Percentiles rank a stretch among this genome's conserved stretches.
These are phyloP conservation scores for Trochalopteron elliotii DNA, from an alignment of 2,113 vertebrate genomes.

Conservation along the genomic window DNA sequence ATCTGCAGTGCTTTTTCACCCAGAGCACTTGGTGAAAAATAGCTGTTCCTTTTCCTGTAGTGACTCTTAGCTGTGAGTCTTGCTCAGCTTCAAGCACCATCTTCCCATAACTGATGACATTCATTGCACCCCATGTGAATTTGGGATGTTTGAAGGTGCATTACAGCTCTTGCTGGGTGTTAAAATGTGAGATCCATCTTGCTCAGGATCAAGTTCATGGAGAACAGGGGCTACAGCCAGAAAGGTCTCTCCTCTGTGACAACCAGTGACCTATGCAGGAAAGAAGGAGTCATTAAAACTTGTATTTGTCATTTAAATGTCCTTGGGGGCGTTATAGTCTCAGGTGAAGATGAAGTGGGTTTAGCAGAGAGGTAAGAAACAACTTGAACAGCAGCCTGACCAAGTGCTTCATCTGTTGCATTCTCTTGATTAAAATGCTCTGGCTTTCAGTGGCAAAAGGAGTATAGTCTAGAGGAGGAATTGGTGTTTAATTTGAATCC, in stretches of 20 bases:
- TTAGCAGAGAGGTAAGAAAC: background rate
- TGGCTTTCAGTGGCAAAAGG: background rate
- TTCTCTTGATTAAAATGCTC: background rate
- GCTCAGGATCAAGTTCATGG: background rate
- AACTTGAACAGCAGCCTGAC: background rate
- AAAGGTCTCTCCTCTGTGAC: background rate
- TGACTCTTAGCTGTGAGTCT: background rate
- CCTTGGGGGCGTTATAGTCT: fast-evolving
- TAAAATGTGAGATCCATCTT: background rate
- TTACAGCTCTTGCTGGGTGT: background rate
- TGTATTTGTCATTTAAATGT: background rate
- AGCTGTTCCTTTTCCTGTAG: background rate
- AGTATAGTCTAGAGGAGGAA: background rate
- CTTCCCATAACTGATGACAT: background rate
- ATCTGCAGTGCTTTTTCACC: background rate
- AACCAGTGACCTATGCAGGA: background rate
- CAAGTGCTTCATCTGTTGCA: background rate
- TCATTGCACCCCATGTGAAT: background rate
- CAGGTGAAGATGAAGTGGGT: background rate
- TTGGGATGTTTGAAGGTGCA: background rate
- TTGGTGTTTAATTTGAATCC: background rate
- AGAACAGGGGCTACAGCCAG: background rate
- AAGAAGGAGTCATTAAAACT: background rate
- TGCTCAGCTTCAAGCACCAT: background rate
- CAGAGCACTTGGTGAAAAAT: background rate